phyloP scores from a whole-genome alignment of 1,140 invertebrate species.

The Neuroterus valhalla region DNA sequence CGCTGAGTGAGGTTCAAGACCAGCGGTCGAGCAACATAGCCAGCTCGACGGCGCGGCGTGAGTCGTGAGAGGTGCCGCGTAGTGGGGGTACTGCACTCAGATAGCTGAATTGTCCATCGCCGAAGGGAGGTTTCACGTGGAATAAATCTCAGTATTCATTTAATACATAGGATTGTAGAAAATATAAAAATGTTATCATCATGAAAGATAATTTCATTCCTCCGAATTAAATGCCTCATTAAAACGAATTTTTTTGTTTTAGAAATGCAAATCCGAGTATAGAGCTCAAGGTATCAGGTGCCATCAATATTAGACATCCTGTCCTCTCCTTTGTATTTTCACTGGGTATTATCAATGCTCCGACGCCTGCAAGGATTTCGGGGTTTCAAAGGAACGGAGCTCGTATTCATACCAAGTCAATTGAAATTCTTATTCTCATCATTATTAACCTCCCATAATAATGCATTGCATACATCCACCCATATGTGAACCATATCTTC shows the following conservation, averaged over 20 bases:
- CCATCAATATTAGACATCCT: slow-evolving; percentile 10
- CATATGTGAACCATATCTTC: background rate
- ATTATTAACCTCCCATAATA: background rate
- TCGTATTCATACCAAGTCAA: background rate
- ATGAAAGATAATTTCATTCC: background rate
- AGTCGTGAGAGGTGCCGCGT: too few species aligned
- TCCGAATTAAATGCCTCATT: background rate
- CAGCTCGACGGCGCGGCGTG: too few species aligned
- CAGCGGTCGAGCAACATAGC: too few species aligned
- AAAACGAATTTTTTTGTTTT: background rate
- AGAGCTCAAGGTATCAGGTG: slow-evolving; percentile 11
- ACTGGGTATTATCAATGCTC: slow-evolving; percentile 35
- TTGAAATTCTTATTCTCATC: background rate
- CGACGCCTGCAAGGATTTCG: slow-evolving; percentile 45
- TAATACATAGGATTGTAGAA: too few species aligned
- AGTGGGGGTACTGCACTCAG: too few species aligned
- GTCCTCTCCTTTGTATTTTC: slow-evolving; percentile 3
- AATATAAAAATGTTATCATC: too few species aligned
- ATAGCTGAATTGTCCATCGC: too few species aligned
- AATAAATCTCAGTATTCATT: too few species aligned
- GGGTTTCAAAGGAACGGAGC: background rate
- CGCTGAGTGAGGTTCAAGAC: too few species aligned
- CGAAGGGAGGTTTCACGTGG: too few species aligned
- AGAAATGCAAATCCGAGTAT: background rate
- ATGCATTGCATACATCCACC: background rate